These are phyloP conservation scores for Platynereis dumerilii DNA, from an alignment of 2,888 invertebrate species.

Conservation along the genomic window DNA sequence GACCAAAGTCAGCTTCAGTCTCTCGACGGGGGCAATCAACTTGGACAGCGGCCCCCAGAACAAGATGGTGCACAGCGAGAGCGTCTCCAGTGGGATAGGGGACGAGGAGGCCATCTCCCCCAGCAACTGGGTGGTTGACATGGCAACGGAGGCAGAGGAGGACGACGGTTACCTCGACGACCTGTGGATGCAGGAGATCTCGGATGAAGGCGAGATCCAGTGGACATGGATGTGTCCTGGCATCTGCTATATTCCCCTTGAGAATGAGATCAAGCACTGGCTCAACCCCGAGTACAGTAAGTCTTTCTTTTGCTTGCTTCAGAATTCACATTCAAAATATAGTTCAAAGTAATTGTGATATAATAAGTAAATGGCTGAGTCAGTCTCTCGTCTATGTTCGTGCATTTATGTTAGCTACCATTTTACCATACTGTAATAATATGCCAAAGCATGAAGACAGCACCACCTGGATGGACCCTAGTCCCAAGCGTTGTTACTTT, in stretches of 20 bases:
- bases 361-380: no score
- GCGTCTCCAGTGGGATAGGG: not conserved
- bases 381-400: no score
- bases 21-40: not conserved
- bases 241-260: not conserved
- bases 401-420: no score
- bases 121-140: no score
- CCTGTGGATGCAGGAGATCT: slow-evolving; percentile 14
- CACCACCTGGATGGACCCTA: no score
- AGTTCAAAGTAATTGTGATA: no score
- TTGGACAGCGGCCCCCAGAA: not conserved
- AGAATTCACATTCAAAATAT: no score
- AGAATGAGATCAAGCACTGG: slow-evolving; percentile 4
- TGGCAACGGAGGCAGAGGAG: slow-evolving; percentile 70
- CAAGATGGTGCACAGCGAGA: not conserved
- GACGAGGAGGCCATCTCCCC: not conserved
- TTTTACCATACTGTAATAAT: no score
- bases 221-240: slow-evolving; percentile 21
- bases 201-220: slow-evolving; percentile 20
- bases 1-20: not conserved
- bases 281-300: not conserved
- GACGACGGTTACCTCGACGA: slow-evolving; percentile 53
- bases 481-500: no score
- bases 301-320: no score
- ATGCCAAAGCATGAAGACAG: no score